Conservation (phyloP, 2,888 invertebrate genomes). For the Euplagia quadripunctaria region DNA sequence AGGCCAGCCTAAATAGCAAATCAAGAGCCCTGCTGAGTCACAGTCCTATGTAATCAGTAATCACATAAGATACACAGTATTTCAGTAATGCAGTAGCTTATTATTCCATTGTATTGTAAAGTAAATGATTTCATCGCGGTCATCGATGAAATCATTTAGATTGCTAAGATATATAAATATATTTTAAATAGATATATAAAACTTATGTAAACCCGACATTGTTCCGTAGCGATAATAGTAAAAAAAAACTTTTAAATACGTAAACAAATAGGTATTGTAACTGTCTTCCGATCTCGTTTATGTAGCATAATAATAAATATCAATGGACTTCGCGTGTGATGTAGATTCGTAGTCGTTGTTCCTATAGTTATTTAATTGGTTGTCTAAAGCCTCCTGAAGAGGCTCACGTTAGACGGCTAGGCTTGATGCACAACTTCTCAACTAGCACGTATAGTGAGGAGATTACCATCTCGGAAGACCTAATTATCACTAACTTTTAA, state of each 20-base stretch:
- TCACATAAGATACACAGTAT: not conserved
- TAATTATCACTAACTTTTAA: too few relatives aligned
- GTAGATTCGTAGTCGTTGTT: not conserved
- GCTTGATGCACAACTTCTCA: not conserved
- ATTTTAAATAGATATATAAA: too few relatives aligned
- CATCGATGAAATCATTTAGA: not conserved
- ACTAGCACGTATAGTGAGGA: not conserved
- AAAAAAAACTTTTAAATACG: too few relatives aligned
- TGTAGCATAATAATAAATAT: not conserved
- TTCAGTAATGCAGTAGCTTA: not conserved
- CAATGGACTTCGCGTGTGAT: not conserved
- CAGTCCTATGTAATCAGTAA: not conserved
- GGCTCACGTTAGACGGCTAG: not conserved
- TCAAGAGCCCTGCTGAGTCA: not conserved
- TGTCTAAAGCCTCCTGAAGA: not conserved
- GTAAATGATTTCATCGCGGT: not conserved
- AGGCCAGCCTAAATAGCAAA: too few relatives aligned
- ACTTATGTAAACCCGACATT: not conserved
- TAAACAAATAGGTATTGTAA: too few relatives aligned
- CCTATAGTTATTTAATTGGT: not conserved
- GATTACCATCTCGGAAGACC: not conserved
- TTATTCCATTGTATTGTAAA: not conserved
- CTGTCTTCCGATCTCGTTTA: not conserved
- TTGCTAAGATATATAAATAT: not conserved
- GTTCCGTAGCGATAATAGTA: too few relatives aligned